Evolutionary conservation across 2,888 invertebrate genomes (phyloP).

Genomic region (Apamea monoglypha): DNA sequence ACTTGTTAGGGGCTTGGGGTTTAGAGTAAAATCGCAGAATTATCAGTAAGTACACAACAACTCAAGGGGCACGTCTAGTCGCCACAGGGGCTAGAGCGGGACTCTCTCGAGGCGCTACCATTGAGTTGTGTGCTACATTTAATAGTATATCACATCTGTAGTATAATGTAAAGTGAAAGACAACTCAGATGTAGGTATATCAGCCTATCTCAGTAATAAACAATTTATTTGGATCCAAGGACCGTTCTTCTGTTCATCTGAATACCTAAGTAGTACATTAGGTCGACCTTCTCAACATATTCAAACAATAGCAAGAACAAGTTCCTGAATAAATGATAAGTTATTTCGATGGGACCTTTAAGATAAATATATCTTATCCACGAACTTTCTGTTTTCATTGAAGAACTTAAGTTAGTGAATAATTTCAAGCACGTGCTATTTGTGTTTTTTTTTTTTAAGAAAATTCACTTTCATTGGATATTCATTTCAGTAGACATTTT

Average conservation of each 20-base stretch:
- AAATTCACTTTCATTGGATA: conserved; percentile 14
- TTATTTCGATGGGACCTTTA: conserved; percentile 15
- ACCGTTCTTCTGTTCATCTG: neutral
- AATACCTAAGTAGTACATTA: neutral
- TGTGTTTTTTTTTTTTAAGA: conserved; percentile 18
- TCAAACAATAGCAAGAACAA: neutral
- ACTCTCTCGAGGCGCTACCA: too few species aligned
- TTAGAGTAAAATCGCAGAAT: too few species aligned
- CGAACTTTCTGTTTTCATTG: conserved; percentile 8
- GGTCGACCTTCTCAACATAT: neutral
- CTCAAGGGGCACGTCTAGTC: too few species aligned
- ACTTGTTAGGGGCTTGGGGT: too few species aligned
- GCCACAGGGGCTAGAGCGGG: too few species aligned
- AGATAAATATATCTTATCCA: neutral
- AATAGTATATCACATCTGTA: neutral
- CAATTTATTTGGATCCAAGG: neutral
- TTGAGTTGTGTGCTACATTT: too few species aligned
- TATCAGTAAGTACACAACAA: too few species aligned
- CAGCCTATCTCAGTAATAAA: too few species aligned
- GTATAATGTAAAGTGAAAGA: neutral
- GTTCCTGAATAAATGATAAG: conserved; percentile 6
- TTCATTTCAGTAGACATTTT: conserved; percentile 13
- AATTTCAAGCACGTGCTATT: conserved; percentile 39
- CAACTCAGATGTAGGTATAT: neutral
- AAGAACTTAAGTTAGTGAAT: conserved; percentile 33